Percentiles rank a stretch among this genome's conserved stretches.
Evolutionary conservation across 2,797 vertebrate genomes (phyloP).

Genomic region (Menidia menidia): DNA sequence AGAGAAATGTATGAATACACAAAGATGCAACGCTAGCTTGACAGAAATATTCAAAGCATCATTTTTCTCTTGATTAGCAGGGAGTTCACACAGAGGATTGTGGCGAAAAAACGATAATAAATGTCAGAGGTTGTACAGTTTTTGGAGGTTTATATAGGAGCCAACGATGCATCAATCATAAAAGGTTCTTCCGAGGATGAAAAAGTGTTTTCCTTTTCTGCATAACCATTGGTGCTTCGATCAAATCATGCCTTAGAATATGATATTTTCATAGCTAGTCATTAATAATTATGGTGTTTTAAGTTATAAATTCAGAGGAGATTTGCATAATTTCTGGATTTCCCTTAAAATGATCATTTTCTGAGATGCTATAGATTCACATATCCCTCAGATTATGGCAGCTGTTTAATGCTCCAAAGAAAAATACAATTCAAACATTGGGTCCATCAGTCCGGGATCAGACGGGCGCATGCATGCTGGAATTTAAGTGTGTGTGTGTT

Average conservation of each 20-base stretch:
- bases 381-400: neutral
- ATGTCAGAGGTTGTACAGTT: conserved; percentile 10
- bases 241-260: no score
- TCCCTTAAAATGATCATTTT: neutral
- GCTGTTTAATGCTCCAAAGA: neutral
- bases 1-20: conserved; percentile 3
- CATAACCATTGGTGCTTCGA: no score
- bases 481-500: conserved; percentile 12
- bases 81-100: conserved; percentile 54
- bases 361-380: neutral
- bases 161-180: conserved; percentile 3
- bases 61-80: neutral
- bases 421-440: conserved; percentile 26
- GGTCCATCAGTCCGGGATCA: conserved; percentile 21
- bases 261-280: no score
- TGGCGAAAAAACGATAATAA: conserved; percentile 22
- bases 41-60: conserved; percentile 18
- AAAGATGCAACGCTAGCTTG: neutral
- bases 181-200: neutral
- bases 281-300: no score
- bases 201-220: no score
- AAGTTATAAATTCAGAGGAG: no score
- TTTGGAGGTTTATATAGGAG: neutral
- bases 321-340: no score
- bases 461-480: neutral